phyloP scores from a whole-genome alignment of 2,797 vertebrate genomes.

The Philypnodon macrostomus region DNA sequence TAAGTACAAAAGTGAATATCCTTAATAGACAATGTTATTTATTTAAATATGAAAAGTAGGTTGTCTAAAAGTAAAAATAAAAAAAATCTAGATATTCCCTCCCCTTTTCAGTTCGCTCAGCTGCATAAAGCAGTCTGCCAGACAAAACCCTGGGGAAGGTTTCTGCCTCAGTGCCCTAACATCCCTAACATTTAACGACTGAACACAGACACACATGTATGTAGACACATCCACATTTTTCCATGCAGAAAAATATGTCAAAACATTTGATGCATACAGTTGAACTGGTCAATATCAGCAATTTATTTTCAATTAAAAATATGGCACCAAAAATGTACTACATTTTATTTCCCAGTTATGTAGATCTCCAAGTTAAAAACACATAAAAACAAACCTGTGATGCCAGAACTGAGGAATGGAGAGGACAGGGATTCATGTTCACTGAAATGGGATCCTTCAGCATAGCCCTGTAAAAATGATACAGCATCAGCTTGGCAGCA shows the following conservation, averaged over 20 bases:
- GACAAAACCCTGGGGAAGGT: slow-evolving; percentile 71
- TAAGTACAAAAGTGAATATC: no score
- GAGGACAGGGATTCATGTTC: slow-evolving; percentile 88
- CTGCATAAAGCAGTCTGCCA: slow-evolving; percentile 71
- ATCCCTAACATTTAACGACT: slow-evolving; percentile 63
- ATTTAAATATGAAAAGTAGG: slow-evolving; percentile 48
- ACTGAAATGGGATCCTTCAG: slow-evolving; percentile 86
- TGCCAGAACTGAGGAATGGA: slow-evolving; percentile 89
- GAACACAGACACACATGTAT: slow-evolving; percentile 39
- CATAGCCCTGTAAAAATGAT: slow-evolving; percentile 79
- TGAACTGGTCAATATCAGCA: slow-evolving; percentile 15
- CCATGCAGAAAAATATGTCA: slow-evolving; percentile 51
- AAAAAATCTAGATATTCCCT: slow-evolving; percentile 64
- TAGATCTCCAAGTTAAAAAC: no score
- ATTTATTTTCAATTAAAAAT: slow-evolving; percentile 20
- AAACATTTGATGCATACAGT: slow-evolving; percentile 39
- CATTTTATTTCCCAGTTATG: no score
- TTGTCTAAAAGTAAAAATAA: slow-evolving; percentile 50
- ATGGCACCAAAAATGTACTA: slow-evolving; percentile 2
- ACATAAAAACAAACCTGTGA: slow-evolving; percentile 82
- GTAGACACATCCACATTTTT: slow-evolving; percentile 34
- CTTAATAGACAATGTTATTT: slow-evolving; percentile 27
- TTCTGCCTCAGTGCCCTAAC: slow-evolving; percentile 73
- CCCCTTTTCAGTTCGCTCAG: slow-evolving; percentile 59
- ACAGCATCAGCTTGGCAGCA: background rate